Base-by-base conservation (phyloP, 1,140 invertebrate genomes). In the Lasioglossum baleicum region DNA sequence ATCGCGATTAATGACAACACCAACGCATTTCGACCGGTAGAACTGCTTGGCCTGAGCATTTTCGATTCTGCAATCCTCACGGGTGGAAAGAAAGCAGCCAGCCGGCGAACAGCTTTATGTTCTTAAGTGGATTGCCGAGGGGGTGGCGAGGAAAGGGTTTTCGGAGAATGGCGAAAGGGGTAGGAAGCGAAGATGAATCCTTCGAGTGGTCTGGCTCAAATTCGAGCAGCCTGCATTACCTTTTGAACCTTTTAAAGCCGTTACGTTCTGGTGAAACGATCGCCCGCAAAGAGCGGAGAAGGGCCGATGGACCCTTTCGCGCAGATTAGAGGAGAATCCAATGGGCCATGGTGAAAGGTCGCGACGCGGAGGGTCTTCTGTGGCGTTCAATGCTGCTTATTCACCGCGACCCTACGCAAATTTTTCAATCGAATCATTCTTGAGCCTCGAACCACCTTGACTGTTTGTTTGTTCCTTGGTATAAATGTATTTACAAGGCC, bases 161-260 rank as follows among this genome's bases (percentile, higher is more conserved):
- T 51, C 63, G 20, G 11, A 67, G 67, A 71, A 71, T 10, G 20
- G 56, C 15, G 71, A 26, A 51, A 75, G 42, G 65, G 72, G 71
- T 51, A 64, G 48, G 31, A 44, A 64, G 70, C 35, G 61, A 73
- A 56, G 70, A 79, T 73, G 72, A 80, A 80, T 80, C 78, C 72
- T 80, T 80, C 63, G 71, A 80, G 78, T 74, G 64, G 71, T 80
- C 72, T 74, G 78, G 71, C 72, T 74, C 63, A 68, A 74, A 80
- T 80, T 80, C 72, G 77, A 58, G 71, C 63, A 60, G 77, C 48
- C 53, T 66, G 76, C 78, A 80, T 75, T 80, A 75, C 78, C 78
- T 80, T 80, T 80, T 75, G 78, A 80, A 51, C 63, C 78, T 80
- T 80, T 80, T 80, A 64, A 80, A 40, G 71, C 78, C 35, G 48